Conservation (phyloP, 2,113 vertebrate species). For the Mellivora capensis region DNA sequence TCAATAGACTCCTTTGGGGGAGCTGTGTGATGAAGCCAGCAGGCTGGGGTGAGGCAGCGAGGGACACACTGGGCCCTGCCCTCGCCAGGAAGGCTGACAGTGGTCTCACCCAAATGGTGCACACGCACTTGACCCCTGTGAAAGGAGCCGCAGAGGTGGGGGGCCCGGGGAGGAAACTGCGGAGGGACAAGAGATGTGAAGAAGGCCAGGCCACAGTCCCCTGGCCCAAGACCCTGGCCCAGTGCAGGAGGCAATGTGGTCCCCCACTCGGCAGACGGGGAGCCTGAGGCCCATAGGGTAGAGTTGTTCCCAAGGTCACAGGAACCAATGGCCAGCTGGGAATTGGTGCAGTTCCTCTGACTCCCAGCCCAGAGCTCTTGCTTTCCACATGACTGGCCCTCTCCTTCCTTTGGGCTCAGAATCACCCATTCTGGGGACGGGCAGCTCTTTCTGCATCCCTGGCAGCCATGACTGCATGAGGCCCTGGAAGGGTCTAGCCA, state of each 20-base stretch:
- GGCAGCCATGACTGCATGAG: not conserved
- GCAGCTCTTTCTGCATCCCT: not conserved
- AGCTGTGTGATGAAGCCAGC: rapidly evolving
- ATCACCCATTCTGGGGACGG: rapidly evolving
- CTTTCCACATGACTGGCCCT: rapidly evolving
- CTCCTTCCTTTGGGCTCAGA: not conserved
- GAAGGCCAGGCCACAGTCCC: rapidly evolving
- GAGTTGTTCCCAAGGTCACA: rapidly evolving
- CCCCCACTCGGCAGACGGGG: not conserved
- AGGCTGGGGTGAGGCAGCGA: rapidly evolving
- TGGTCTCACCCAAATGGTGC: rapidly evolving
- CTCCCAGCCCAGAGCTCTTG: not conserved
- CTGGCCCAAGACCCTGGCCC: rapidly evolving
- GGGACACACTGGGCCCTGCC: not conserved
- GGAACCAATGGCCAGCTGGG: rapidly evolving
- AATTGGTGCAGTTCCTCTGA: not conserved
- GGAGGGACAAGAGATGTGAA: rapidly evolving
- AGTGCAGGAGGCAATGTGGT: rapidly evolving
- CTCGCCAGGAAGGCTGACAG: rapidly evolving
- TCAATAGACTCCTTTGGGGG: rapidly evolving
- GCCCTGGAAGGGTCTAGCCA: not conserved
- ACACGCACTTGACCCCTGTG: rapidly evolving
- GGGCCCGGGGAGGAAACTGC: rapidly evolving
- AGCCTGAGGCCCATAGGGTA: not conserved
- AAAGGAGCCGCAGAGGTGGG: too few relatives aligned